Evolutionary conservation across 1,140 invertebrate genomes (phyloP).

Genomic region (Diorhabda elongata): DNA sequence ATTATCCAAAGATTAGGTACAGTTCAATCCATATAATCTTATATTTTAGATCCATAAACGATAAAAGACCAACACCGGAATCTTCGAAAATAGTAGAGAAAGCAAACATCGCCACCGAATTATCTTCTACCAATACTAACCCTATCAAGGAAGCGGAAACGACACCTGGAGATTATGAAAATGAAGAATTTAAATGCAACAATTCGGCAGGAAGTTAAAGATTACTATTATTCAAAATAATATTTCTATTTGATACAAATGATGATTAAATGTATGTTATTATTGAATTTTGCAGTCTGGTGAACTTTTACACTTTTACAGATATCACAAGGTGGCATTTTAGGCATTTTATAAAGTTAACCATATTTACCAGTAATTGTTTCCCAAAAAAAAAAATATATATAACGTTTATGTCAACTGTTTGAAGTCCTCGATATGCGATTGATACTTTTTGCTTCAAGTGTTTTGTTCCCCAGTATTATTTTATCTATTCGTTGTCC

Average conservation of each 20-base stretch:
- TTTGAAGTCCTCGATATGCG: no score
- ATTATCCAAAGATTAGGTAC: no score
- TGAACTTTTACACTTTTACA: background rate
- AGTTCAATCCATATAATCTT: background rate
- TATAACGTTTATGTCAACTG: no score
- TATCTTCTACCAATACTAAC: background rate
- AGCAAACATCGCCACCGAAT: background rate
- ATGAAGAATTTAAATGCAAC: slow-evolving; percentile 26
- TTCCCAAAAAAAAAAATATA: no score
- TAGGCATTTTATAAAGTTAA: no score
- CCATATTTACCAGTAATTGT: no score
- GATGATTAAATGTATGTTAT: background rate
- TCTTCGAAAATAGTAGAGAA: background rate
- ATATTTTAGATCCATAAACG: background rate
- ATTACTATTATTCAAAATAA: slow-evolving; percentile 5
- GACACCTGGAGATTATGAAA: slow-evolving; percentile 29
- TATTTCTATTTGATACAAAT: slow-evolving; percentile 11
- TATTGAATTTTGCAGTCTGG: slow-evolving; percentile 3
- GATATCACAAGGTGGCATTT: no score
- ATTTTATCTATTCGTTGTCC: no score
- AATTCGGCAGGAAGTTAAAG: slow-evolving; percentile 20
- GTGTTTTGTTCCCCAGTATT: no score
- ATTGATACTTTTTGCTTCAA: no score
- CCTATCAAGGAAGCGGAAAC: slow-evolving; percentile 25
- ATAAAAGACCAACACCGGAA: background rate